A percentile compares a stretch with the other conserved stretches of the same genome.
Evolutionary conservation across 2,888 invertebrate species (phyloP).

Genomic region (Chorisops tibialis): DNA sequence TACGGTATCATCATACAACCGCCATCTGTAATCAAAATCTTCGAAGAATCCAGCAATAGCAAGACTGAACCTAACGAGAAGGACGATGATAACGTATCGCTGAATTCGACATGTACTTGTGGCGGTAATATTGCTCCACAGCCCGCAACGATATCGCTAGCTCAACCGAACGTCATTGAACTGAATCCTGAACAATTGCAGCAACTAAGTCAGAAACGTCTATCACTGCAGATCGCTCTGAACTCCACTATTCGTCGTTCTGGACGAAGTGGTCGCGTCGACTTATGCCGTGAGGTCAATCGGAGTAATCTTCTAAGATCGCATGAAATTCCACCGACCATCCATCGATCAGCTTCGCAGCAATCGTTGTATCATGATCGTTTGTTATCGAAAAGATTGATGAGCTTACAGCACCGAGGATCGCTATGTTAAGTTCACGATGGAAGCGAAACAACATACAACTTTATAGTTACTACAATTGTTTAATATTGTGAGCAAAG

Average conservation of each 20-base stretch:
- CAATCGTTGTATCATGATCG: constrained; percentile 16
- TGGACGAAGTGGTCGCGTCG: constrained; percentile 34
- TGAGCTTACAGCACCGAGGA: constrained; percentile 2
- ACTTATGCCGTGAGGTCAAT: constrained; percentile 39
- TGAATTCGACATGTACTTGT: constrained; percentile 43
- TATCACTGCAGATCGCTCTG: constrained; percentile 50
- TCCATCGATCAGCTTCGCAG: constrained; percentile 28
- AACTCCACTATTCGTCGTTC: constrained; percentile 34
- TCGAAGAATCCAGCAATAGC: constrained; percentile 38
- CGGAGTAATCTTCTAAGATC: constrained; percentile 47
- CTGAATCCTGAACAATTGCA: constrained; percentile 49
- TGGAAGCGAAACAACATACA: too few relatives aligned
- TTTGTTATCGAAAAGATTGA: background rate
- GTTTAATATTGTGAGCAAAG: too few relatives aligned
- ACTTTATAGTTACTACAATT: too few relatives aligned
- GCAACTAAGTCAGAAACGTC: constrained; percentile 47
- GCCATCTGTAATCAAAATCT: constrained; percentile 46
- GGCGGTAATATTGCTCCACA: constrained; percentile 28
- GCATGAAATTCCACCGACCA: constrained; percentile 34
- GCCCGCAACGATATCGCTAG: constrained; percentile 7
- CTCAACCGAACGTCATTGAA: constrained; percentile 41
- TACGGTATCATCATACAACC: constrained; percentile 47
- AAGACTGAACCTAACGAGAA: constrained; percentile 28
- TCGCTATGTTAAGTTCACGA: constrained; percentile 11
- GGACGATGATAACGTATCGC: constrained; percentile 42